Conservation (phyloP, 2,797 vertebrate species). For the Galaxias olidus region DNA sequence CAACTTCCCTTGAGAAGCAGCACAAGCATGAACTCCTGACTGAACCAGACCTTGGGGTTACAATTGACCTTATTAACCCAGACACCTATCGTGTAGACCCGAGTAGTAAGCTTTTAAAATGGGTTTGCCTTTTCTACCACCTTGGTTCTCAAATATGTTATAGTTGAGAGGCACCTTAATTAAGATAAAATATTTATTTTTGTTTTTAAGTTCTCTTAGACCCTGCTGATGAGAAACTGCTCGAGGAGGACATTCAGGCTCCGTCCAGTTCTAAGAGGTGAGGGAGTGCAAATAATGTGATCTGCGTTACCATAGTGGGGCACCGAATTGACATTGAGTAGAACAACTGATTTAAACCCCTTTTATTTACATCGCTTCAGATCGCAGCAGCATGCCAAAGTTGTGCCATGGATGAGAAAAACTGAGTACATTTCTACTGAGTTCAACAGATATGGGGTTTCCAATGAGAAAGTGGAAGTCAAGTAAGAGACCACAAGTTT, state of each 20-base stretch:
- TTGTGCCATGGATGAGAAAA: conserved; percentile 97
- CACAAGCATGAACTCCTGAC: conserved; percentile 95
- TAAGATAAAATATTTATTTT: neutral
- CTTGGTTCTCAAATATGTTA: no score
- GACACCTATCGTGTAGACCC: conserved; percentile 93
- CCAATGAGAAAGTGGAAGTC: conserved; percentile 96
- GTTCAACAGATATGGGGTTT: conserved; percentile 93
- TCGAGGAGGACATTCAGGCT: conserved; percentile 94
- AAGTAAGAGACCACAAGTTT: conserved; percentile 81
- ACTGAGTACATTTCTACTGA: conserved; percentile 97
- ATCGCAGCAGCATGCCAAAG: conserved; percentile 94
- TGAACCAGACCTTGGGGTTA: conserved; percentile 92
- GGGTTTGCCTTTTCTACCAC: neutral
- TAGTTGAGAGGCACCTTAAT: neutral
- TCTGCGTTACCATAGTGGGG: neutral
- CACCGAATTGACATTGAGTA: neutral
- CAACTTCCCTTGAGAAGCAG: conserved; percentile 94
- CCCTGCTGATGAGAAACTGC: conserved; percentile 90
- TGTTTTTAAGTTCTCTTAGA: conserved; percentile 81
- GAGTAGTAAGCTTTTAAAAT: conserved; percentile 72
- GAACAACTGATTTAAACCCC: neutral
- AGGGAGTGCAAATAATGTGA: neutral
- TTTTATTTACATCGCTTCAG: conserved; percentile 54
- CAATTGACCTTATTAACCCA: conserved; percentile 95
- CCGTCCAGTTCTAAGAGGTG: conserved; percentile 94